Evolutionary conservation across 2,113 vertebrate genomes (phyloP), one percentile per base, ranked within the genome.

Genomic region (Nansenia antarctica): DNA sequence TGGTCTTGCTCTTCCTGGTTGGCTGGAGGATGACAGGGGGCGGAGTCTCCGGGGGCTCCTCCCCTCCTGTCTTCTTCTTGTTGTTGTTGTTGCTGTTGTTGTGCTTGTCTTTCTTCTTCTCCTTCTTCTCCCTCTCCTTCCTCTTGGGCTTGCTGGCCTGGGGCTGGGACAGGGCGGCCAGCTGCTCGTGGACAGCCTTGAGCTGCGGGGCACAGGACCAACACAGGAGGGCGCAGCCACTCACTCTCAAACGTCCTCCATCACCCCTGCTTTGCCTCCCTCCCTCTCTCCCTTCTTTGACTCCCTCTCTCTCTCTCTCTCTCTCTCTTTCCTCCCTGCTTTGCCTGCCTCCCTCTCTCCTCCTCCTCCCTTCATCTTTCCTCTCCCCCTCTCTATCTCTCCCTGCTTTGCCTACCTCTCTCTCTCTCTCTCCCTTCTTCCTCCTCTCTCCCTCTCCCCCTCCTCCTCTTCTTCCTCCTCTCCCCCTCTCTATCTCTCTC

Each of bases 101-200:
- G 45, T 22, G 5, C n/a, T 20, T 88, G 42, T 89, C 84, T 70
- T 91, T 94, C 83, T 94, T 96, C 86, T 95, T 95, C 85, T 96
- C 95, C 83, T 96, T 94, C 72, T 95, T 95, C 78, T 97, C 95
- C 45, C 94, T 93, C 80, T 98, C 95, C 66, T 96, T 97, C 77
- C 95, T 97, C 93, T 97, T 98, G 91, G 96, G 96, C 91, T 96
- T 96, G 91, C 91, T 93, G 87, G 92, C 89, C 82, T 94, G 96
- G 0, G 96, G 96, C 86, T 97, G 95, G 12, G 96, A 97, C 34
- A 98, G 92, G 7, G 96, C 96, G 11, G 96, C 96, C 12, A 98
- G 91, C 91, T 98, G 96, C 73, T 98, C 96, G 0, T 98, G 96
- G 45, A 98, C 96, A 9, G 95, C 96, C 81, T 98, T 98, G 0